Percentiles rank a stretch among this genome's conserved stretches.
These are phyloP conservation scores for Ormyrus labotus DNA, from an alignment of 2,888 invertebrate genomes.

Conservation along the genomic window DNA sequence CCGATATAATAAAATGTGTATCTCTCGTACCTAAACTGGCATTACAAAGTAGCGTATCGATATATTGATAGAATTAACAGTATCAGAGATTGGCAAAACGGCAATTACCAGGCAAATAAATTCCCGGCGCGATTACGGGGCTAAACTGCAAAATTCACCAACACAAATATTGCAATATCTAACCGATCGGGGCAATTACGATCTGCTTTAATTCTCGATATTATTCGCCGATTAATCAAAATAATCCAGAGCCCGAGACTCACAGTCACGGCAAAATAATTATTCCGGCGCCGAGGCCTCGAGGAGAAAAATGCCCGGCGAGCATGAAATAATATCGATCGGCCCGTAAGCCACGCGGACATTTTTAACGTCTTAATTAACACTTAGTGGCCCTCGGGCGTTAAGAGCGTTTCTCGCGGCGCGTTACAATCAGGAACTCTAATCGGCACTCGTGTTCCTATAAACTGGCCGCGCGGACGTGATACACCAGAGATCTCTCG, in stretches of 20 bases:
- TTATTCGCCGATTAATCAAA: slow-evolving; percentile 43
- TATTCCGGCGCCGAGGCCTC: neutral
- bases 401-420: slow-evolving; percentile 34
- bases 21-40: too few species aligned
- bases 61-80: too few species aligned
- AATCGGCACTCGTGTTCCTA: slow-evolving; percentile 48
- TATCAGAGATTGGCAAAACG: too few species aligned
- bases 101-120: too few species aligned
- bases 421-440: slow-evolving; percentile 40
- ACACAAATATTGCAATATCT: too few species aligned
- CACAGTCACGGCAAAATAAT: slow-evolving; percentile 23
- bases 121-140: too few species aligned
- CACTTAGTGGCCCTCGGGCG: slow-evolving; percentile 47
- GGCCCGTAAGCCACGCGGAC: neutral
- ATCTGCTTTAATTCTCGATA: neutral
- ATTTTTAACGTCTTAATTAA: slow-evolving; percentile 57
- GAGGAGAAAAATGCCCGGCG: slow-evolving; percentile 3
- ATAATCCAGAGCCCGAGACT: slow-evolving; percentile 6
- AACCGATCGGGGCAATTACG: slow-evolving; percentile 16
- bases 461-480: slow-evolving; percentile 10
- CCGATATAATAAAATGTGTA: too few species aligned
- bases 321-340: slow-evolving; percentile 39
- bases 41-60: too few species aligned
- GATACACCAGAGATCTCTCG: slow-evolving; percentile 5
- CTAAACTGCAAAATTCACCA: too few species aligned